Conservation (phyloP, 2,888 invertebrate genomes). For the Nymphalis c-album region DNA sequence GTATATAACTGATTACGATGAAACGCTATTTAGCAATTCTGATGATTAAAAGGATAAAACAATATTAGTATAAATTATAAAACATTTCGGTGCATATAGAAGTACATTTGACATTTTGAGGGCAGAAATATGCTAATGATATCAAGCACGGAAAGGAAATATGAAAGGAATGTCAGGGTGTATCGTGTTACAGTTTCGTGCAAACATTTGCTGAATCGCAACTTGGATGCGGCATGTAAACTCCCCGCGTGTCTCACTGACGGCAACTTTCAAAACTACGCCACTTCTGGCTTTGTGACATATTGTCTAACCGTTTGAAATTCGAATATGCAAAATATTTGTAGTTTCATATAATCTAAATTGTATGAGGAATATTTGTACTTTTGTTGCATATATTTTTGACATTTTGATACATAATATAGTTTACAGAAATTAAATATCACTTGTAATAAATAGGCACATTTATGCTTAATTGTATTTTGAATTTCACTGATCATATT, state of each 20-base stretch:
- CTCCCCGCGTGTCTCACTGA: slow-evolving; percentile 57
- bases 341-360: slow-evolving; percentile 5
- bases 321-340: slow-evolving; percentile 21
- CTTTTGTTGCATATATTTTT: not conserved
- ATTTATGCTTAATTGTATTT: too few species aligned
- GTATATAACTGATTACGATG: too few species aligned
- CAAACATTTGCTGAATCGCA: slow-evolving; percentile 58
- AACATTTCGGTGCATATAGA: not conserved
- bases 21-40: too few species aligned
- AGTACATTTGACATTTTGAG: slow-evolving; percentile 4
- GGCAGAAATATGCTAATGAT: slow-evolving; percentile 26
- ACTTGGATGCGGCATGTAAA: slow-evolving; percentile 57
- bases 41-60: not conserved
- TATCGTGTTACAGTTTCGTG: slow-evolving; percentile 54
- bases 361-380: not conserved
- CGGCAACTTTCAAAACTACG: slow-evolving; percentile 62
- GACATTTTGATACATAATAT: not conserved
- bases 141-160: slow-evolving; percentile 38
- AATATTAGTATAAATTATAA: not conserved
- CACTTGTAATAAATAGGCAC: too few species aligned
- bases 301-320: slow-evolving; percentile 26
- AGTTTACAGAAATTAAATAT: too few species aligned
- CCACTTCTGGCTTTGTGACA: slow-evolving; percentile 33
- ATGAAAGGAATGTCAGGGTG: slow-evolving; percentile 48
- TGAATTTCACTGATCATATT: too few species aligned